Base-by-base conservation (phyloP, 2,797 vertebrate genomes). In the Coregonus sp. region DNA sequence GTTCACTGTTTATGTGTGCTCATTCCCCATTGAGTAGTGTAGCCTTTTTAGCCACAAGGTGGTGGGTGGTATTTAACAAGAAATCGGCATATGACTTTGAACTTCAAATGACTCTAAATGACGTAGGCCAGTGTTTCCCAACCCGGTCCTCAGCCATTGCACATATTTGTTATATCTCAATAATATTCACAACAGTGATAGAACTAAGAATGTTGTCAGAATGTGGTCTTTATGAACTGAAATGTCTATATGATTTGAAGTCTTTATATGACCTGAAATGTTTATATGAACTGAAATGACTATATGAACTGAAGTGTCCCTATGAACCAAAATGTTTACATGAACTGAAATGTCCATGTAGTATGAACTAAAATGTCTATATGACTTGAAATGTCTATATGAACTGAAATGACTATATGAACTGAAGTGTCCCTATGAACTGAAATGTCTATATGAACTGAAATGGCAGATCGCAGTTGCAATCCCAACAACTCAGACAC, bases 21-120 rank as follows among this genome's bases (percentile, higher is more conserved):
- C 31, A 33, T 56, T 3, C 54, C 16, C 54, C 16, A 29, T 63
- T 68, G 65, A 6, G 20, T 66, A 12, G 51, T 67, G 61, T 25
- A 65, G 18, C 61, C 35, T 29, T 33, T 72, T 1, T 56, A 61
- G 74, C 89, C 93, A 92, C 87, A 82, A 84, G 90, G 82, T 85
- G 31, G 31, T 33, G 31, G 92, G 90, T 16, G 67, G 2, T 79
- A 73, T 75, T 86, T 1, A 72, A 78, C 15, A 82, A 66, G 56
- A 83, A 82, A 85, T 73, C 47, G 11, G 47, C 20, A 11, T 5
- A 9, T 54, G 35, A 65, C 18, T 33, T 33, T 40, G 37, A 47
- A 68, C 20, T 18, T 40, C 25, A 73, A 37, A 50, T 20, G 37
- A 70, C 69, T 25, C 3, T 5, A 29, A 52, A 29, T 31, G 63